Evolutionary conservation across 2,888 invertebrate species (phyloP).

Genomic region (Cataglyphis rosenhaueri): DNA sequence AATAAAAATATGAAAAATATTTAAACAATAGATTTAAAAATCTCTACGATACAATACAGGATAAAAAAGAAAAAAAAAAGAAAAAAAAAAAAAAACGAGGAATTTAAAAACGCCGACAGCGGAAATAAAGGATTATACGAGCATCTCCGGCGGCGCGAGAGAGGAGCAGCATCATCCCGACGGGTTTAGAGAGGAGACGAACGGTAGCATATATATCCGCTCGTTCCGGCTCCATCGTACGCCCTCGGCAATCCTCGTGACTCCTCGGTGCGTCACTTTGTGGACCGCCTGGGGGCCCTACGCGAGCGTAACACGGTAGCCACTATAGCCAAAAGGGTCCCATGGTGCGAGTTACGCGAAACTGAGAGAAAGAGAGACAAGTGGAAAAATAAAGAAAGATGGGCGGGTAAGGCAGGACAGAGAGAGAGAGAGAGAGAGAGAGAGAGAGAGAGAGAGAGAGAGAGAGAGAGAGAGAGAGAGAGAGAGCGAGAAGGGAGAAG

Average conservation of each 20-base stretch:
- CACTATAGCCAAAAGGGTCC: conserved; percentile 82
- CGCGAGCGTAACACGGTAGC: conserved; percentile 85
- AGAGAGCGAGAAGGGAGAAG: conserved; percentile 27
- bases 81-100: background rate
- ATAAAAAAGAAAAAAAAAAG: background rate
- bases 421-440: conserved; percentile 51
- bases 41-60: too few relatives aligned
- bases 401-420: conserved; percentile 12
- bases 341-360: conserved; percentile 62
- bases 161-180: conserved; percentile 65
- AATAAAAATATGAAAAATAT: background rate
- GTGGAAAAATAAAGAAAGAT: conserved; percentile 37
- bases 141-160: conserved; percentile 35
- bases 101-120: conserved; percentile 2
- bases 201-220: conserved; percentile 69
- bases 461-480: too few relatives aligned
- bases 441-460: conserved; percentile 32
- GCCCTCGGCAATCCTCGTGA: conserved; percentile 79
- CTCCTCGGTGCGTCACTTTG: conserved; percentile 75
- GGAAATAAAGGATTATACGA: conserved; percentile 16
- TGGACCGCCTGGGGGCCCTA: conserved; percentile 81
- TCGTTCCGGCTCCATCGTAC: conserved; percentile 66
- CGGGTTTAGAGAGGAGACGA: conserved; percentile 64
- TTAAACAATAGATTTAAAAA: background rate
- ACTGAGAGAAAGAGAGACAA: conserved; percentile 53